phyloP scores from a whole-genome alignment of 2,888 invertebrate genomes.

The Merodon equestris region DNA sequence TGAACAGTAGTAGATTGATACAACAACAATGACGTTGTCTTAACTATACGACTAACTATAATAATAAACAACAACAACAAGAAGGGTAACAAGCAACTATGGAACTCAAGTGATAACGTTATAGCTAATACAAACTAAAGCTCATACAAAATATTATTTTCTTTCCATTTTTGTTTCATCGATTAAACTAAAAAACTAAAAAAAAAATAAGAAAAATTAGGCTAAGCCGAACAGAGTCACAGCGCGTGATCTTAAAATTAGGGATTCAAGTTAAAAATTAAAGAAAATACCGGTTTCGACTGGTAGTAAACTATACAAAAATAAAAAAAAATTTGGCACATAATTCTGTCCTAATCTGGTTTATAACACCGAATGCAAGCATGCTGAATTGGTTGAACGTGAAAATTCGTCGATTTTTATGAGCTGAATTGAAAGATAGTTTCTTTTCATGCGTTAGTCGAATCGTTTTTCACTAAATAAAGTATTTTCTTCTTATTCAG shows the following conservation, averaged over 20 bases:
- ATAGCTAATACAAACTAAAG: constrained; percentile 16
- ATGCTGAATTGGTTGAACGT: no score
- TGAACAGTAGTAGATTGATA: constrained; percentile 25
- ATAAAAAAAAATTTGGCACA: constrained; percentile 62
- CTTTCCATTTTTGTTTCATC: not conserved
- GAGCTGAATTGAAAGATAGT: not conserved
- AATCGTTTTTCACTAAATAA: not conserved
- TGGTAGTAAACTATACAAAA: constrained; percentile 25
- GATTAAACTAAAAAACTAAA: not conserved
- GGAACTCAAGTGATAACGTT: no score
- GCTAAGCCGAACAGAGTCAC: constrained; percentile 74
- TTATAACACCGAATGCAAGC: no score
- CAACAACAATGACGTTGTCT: constrained; percentile 13
- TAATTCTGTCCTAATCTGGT: constrained; percentile 36
- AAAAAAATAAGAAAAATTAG: constrained; percentile 45
- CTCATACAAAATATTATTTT: not conserved
- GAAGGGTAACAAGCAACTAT: constrained; percentile 33
- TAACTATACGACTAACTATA: not conserved
- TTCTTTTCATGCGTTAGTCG: not conserved
- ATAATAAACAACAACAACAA: constrained; percentile 23
- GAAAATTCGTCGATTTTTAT: no score
- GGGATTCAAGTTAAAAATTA: constrained; percentile 16
- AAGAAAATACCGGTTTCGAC: constrained; percentile 24
- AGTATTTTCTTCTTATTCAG: not conserved
- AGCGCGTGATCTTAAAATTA: constrained; percentile 73